Base-by-base conservation (phyloP, 2,888 invertebrate species). In the Lomographa bimaculata region DNA sequence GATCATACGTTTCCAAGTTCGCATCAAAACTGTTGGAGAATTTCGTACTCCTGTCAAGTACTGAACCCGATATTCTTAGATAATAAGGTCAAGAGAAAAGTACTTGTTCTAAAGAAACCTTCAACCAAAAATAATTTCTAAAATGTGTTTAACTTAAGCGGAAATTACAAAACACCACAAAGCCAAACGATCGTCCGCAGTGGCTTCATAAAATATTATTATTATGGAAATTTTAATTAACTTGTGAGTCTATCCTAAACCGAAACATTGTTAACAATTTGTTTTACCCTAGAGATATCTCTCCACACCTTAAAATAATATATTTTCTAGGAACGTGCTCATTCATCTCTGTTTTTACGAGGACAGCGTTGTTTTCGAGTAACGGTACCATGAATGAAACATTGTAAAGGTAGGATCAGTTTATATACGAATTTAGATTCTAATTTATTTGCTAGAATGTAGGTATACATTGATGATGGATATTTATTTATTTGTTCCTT, bases 141-240 rank as follows among this genome's bases (percentile, higher is more conserved):
- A n/a, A n/a, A n/a, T n/a, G 28, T 7, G 17, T 28, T 16, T 23
- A 36, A 14, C 11, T 11, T 29, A 21, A 30, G 12, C 19, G 14
- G n/a, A 30, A 27, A 27, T 27, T 17, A 12, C 7, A 20, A 4
- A 3, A 19, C 19, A 29, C 16, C 20, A 30, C 25, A 16, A 25
- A 25, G 14, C 29, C 24, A 19, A 9, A 19, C 30, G 24, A 27
- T 21, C 27, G 11, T 19, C 19, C 21, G 11, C 23, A 27, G 21
- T 17, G 21, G 17, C 14, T 37, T 17, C 21, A 33, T 34, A 25
- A 19, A 29, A 34, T 29, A 41, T 28, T 32, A 41, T 28, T 32
- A 41, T 23, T 44, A 56, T 50, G 47, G 44, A 50, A 47, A 58
- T 56, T 54, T 49, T 46, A 53, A 56, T 40, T 37, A 45, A 26